Evolutionary conservation across 2,113 vertebrate species (phyloP), one percentile per base, ranked within the genome.

Genomic region (Litocranius walleri): DNA sequence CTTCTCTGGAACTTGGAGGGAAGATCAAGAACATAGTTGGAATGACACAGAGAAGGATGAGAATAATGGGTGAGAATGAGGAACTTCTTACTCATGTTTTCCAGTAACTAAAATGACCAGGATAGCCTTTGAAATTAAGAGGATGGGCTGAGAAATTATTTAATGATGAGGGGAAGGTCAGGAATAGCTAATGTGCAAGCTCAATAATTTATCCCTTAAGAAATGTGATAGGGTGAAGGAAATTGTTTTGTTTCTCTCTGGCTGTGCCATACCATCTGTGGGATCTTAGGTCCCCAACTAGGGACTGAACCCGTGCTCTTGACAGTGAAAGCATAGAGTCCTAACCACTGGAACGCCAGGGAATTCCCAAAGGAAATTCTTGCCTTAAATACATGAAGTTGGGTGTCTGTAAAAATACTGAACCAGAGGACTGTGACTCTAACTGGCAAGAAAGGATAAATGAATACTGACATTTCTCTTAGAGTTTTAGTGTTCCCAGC

Each of bases 281-380:
- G 29, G 45, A 50, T 50, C 78, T 33, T 81, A 52, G 16, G 17
- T 52, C 29, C 78, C 48, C 30, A 30, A 33, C 29, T 30, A 33
- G 78, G 17, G 48, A 52, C 21, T 1, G 4, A 33, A 50, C 78
- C 78, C 16, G 0, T 2, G 3, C 45, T 30, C 45, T 50, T 0
- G 1, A 17, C 78, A 33, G 9, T 30, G 16, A 33, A 81, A 50
- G 45, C 78, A 33, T 5, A 2, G 45, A 81, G 45, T 50, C 48
- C 78, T 81, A 52, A 81, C 10, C 78, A 33, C 27, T 33, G 30
- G 30, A 81, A 29, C 0, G 3, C 48, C 17, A 81, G 17, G 48
- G 17, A 81, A 33, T 81, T 81, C 45, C 78, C 78, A 52, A 80
- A 94, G 62, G 59, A 84, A 80, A 77, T 56, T 48, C 45, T 92